phyloP scores from a whole-genome alignment of 2,888 invertebrate genomes.

The Archips crataeganus region DNA sequence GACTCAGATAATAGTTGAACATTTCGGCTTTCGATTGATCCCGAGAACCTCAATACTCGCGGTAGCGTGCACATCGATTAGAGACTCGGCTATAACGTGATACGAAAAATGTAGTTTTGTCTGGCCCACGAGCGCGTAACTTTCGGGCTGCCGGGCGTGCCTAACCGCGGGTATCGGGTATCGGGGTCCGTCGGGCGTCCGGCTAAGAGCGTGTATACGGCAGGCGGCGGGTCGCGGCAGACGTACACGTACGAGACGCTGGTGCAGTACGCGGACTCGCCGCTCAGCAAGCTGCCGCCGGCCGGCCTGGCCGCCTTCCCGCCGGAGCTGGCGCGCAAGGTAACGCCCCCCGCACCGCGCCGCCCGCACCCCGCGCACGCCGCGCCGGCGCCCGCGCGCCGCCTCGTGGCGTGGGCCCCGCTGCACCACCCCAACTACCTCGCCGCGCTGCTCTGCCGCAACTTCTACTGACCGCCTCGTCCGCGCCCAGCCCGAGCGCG shows the following conservation, averaged over 20 bases:
- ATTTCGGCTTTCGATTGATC: background rate
- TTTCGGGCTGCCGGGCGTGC: background rate
- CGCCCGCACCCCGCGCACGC: constrained; percentile 47
- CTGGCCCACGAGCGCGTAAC: background rate
- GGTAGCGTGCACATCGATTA: background rate
- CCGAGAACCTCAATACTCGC: background rate
- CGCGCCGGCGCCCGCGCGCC: constrained; percentile 49
- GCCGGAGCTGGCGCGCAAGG: constrained; percentile 84
- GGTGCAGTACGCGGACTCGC: constrained; percentile 84
- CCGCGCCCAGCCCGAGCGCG: constrained; percentile 9
- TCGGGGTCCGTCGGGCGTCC: background rate
- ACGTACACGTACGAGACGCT: constrained; percentile 83
- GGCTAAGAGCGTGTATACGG: constrained; percentile 50
- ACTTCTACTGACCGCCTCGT: constrained; percentile 68
- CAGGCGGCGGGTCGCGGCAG: constrained; percentile 72
- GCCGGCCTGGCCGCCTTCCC: constrained; percentile 79
- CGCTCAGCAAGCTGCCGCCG: constrained; percentile 84
- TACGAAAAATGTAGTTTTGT: background rate
- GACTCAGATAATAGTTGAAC: background rate
- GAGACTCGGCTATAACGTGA: background rate
- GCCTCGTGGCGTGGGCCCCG: constrained; percentile 59
- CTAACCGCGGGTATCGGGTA: background rate
- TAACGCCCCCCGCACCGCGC: constrained; percentile 64
- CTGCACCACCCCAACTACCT: constrained; percentile 79
- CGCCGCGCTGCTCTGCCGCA: constrained; percentile 79